Evolutionary conservation across 2,113 vertebrate species (phyloP).

Genomic region (Neogobius melanostomus): DNA sequence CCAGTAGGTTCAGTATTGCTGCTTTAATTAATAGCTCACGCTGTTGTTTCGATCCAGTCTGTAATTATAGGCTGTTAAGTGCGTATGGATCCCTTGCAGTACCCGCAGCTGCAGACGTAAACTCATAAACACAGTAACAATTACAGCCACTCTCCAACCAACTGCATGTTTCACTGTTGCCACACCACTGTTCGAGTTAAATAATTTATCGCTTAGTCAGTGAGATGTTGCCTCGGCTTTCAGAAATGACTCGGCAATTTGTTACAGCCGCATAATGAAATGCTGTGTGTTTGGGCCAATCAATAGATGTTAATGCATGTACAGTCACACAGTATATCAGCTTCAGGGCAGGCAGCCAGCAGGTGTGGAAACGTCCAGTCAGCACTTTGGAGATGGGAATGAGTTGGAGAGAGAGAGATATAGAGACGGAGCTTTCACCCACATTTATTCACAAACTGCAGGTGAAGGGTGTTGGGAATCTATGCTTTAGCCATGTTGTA

Average conservation of each 20-base stretch:
- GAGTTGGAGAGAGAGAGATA: neutral
- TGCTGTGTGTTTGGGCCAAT: conserved; percentile 53
- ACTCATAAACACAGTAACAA: conserved; percentile 17
- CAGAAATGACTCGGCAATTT: conserved; percentile 27
- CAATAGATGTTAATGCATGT: conserved; percentile 71
- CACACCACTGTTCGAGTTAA: conserved; percentile 33
- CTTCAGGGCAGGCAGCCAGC: conserved; percentile 52
- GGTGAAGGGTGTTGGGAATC: conserved; percentile 9
- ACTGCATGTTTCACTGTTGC: neutral
- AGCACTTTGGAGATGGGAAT: conserved; percentile 51
- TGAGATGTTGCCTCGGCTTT: conserved; percentile 2
- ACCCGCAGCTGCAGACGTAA: neutral
- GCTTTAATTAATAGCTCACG: conserved; percentile 56
- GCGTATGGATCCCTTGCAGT: conserved; percentile 22
- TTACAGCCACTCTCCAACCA: conserved; percentile 10
- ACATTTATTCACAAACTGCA: neutral
- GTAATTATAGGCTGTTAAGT: conserved; percentile 45
- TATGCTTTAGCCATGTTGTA: conserved; percentile 20
- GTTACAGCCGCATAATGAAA: conserved; percentile 64
- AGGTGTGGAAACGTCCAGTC: conserved; percentile 54
- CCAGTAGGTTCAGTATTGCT: conserved; percentile 31
- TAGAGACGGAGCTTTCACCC: neutral
- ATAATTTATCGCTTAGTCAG: conserved; percentile 57
- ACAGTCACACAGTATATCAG: conserved; percentile 59
- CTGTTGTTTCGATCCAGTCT: conserved; percentile 45